Evolutionary conservation across 2,888 invertebrate genomes (phyloP).

Genomic region (Mesoligia furuncula): DNA sequence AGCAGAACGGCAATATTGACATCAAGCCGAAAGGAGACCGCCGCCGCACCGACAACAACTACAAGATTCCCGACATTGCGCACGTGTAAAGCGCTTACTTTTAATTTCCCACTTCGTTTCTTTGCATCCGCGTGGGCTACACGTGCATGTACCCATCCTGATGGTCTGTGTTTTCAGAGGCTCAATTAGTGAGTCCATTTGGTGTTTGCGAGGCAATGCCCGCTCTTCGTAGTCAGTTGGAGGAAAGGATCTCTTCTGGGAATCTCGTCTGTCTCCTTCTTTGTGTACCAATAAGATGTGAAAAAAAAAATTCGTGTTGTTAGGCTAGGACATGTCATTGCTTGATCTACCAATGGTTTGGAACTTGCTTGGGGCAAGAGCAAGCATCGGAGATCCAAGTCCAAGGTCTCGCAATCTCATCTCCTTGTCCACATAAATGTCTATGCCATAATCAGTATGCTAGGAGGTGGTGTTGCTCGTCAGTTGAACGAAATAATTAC

Average conservation of each 20-base stretch:
- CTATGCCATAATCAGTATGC: conserved; percentile 1
- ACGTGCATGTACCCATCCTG: conserved; percentile 27
- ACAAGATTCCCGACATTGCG: conserved; percentile 72
- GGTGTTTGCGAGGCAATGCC: conserved; percentile 27
- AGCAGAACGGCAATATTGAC: conserved; percentile 80
- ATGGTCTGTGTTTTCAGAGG: conserved; percentile 30
- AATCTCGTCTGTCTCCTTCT: conserved; percentile 33
- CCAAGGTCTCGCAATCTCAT: background rate
- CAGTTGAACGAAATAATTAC: conserved; percentile 7
- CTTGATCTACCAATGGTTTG: background rate
- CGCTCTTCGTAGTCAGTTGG: conserved; percentile 30
- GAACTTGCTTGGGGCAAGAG: background rate
- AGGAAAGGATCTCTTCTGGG: conserved; percentile 51
- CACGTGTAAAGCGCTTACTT: conserved; percentile 64
- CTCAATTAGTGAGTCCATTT: conserved; percentile 45
- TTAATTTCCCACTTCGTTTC: background rate
- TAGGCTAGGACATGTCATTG: conserved; percentile 12
- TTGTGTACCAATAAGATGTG: background rate
- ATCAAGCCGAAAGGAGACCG: conserved; percentile 33
- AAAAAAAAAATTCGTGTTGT: conserved; percentile 26
- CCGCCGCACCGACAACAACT: conserved; percentile 50
- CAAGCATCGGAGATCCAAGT: background rate
- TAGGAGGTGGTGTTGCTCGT: conserved; percentile 9
- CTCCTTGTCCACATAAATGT: conserved; percentile 25
- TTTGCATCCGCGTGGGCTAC: conserved; percentile 19